phyloP scores from a whole-genome alignment of 1,140 invertebrate species.

The Drosophila pectinifera region DNA sequence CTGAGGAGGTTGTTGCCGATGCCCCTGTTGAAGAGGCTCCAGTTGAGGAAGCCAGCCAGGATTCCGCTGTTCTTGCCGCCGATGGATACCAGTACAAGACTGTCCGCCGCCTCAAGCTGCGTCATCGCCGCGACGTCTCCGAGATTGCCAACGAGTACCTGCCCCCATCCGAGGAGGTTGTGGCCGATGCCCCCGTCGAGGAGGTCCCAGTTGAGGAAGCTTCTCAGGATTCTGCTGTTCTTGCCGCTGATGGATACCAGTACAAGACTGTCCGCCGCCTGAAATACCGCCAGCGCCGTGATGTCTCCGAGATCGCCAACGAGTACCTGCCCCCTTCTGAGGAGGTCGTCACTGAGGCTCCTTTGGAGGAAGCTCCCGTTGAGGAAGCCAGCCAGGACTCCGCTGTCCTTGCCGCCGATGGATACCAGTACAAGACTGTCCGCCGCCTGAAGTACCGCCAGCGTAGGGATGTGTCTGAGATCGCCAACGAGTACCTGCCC shows the following conservation, averaged over 20 bases:
- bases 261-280: conserved; percentile 66
- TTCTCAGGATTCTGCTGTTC: conserved; percentile 54
- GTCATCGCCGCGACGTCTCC: conserved; percentile 65
- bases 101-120: conserved; percentile 51
- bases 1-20: conserved; percentile 27
- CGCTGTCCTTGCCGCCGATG: conserved; percentile 49
- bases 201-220: conserved; percentile 37
- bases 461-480: conserved; percentile 68
- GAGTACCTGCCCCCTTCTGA: conserved; percentile 57
- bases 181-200: conserved; percentile 3
- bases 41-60: conserved; percentile 13
- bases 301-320: conserved; percentile 60
- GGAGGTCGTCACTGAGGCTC: no score
- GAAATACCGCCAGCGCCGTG: conserved; percentile 62
- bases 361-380: background rate
- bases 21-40: conserved; percentile 7
- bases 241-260: conserved; percentile 59
- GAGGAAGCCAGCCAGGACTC: conserved; percentile 36
- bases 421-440: conserved; percentile 66
- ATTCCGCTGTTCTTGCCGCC: conserved; percentile 37
- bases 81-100: conserved; percentile 68
- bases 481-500: conserved; percentile 64
- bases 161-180: conserved; percentile 54
- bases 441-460: conserved; percentile 62
- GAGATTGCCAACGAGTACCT: conserved; percentile 27